phyloP scores from a whole-genome alignment of 2,888 invertebrate genomes.

The Atherix ibis region DNA sequence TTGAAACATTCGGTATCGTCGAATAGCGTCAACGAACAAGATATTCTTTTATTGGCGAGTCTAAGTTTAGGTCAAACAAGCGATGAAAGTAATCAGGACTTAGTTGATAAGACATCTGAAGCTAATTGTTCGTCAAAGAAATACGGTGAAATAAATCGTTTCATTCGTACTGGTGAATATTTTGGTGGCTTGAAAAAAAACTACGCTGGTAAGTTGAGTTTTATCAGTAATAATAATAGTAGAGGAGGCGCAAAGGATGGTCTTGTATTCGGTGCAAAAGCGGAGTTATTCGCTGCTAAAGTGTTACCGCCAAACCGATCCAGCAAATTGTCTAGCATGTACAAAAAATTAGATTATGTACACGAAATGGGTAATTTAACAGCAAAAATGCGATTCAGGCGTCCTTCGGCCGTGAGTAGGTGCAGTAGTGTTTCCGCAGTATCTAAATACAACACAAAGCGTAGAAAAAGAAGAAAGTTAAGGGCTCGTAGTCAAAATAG shows the following conservation, averaged over 20 bases:
- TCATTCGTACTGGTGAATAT: conserved; percentile 34
- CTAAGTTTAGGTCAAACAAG: conserved; percentile 41
- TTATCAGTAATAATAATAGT: not conserved
- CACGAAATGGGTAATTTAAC: conserved; percentile 7
- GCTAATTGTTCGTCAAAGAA: conserved; percentile 28
- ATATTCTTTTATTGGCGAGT: conserved; percentile 40
- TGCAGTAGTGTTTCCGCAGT: conserved; percentile 29
- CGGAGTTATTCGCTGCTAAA: not conserved
- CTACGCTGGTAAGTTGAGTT: no score
- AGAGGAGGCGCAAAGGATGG: conserved; percentile 1
- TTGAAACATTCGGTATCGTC: conserved; percentile 31
- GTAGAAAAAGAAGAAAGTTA: conserved; percentile 20
- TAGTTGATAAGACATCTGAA: conserved; percentile 24
- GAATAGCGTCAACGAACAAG: conserved; percentile 37
- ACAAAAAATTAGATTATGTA: conserved; percentile 30
- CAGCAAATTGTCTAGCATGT: conserved; percentile 22
- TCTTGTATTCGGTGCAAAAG: not conserved
- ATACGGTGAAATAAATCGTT: conserved; percentile 31
- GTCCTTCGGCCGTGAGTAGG: conserved; percentile 30
- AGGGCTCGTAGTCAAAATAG: no score
- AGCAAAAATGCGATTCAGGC: conserved; percentile 27
- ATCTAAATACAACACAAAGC: conserved; percentile 21
- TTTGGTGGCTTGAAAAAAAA: conserved; percentile 18
- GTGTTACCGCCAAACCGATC: no score
- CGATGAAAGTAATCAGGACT: conserved; percentile 28